Conservation (phyloP, 2,113 vertebrate species). For the Amblyopsis rosae region DNA sequence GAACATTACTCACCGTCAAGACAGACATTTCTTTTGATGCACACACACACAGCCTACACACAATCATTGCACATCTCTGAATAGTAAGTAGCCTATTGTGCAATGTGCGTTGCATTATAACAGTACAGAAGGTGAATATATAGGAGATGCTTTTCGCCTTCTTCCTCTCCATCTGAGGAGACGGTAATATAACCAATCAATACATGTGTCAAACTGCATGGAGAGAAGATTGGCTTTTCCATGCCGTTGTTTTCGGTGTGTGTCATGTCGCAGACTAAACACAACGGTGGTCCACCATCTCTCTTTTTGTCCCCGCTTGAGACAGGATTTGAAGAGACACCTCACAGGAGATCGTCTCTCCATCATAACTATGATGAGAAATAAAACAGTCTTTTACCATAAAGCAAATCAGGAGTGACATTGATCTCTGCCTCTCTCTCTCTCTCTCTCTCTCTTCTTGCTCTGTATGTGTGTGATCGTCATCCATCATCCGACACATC, state of each 20-base stretch:
- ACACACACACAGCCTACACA: not conserved
- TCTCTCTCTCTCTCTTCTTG: slow-evolving; percentile 45
- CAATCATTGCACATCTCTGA: slow-evolving; percentile 32
- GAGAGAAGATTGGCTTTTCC: too few relatives aligned
- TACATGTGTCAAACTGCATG: not conserved
- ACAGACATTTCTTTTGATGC: slow-evolving; percentile 52
- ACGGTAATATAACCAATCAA: not conserved
- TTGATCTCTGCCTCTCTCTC: slow-evolving; percentile 61
- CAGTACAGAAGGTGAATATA: not conserved
- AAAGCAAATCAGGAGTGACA: slow-evolving; percentile 75
- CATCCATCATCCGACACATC: slow-evolving; percentile 47
- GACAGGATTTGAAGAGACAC: slow-evolving; percentile 42
- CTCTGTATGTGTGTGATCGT: slow-evolving; percentile 34
- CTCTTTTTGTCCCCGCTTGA: slow-evolving; percentile 21
- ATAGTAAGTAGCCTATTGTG: slow-evolving; percentile 44
- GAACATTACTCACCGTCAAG: slow-evolving; percentile 76
- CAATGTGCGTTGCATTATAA: slow-evolving; percentile 43
- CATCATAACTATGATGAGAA: slow-evolving; percentile 69
- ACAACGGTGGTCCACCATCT: slow-evolving; percentile 1
- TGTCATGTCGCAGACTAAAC: slow-evolving; percentile 1
- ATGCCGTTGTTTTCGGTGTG: too few relatives aligned
- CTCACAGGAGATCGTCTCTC: slow-evolving; percentile 60
- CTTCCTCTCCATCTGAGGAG: not conserved
- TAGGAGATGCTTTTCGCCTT: not conserved
- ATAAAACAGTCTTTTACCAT: slow-evolving; percentile 70